Evolutionary conservation across 2,113 vertebrate genomes (phyloP).

Genomic region (Vulpes ferrilata): DNA sequence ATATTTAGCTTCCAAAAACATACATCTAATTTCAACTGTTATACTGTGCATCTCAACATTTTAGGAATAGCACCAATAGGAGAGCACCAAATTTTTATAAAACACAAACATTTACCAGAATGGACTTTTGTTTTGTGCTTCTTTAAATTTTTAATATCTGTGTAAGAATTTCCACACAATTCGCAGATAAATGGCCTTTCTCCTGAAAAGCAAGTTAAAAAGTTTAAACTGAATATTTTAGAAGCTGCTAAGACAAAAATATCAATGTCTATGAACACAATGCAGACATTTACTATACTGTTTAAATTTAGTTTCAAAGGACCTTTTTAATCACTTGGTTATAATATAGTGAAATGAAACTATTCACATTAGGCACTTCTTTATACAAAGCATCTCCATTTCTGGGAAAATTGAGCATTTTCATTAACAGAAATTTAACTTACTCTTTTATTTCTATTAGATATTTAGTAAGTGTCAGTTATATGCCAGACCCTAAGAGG

Average conservation of each 20-base stretch:
- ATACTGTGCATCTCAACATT: background rate
- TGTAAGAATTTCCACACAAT: slow-evolving; percentile 97
- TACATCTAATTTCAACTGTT: background rate
- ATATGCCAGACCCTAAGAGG: slow-evolving; percentile 48
- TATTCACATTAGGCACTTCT: background rate
- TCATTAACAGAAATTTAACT: slow-evolving; percentile 51
- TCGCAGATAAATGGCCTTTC: slow-evolving; percentile 97
- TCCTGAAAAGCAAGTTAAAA: slow-evolving; percentile 87
- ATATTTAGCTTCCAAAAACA: background rate
- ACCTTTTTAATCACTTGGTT: slow-evolving; percentile 28
- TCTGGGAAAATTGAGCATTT: background rate
- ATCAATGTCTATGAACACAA: slow-evolving; percentile 58
- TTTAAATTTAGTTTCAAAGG: slow-evolving; percentile 65
- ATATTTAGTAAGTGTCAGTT: slow-evolving; percentile 14
- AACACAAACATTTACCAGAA: slow-evolving; percentile 87
- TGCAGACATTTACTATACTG: background rate
- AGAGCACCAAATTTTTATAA: background rate
- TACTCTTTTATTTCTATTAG: slow-evolving; percentile 40
- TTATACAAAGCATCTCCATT: background rate
- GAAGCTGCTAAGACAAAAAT: slow-evolving; percentile 60
- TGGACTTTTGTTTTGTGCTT: slow-evolving; percentile 97
- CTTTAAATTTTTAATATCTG: slow-evolving; percentile 97
- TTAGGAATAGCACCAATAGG: background rate
- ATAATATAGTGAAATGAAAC: slow-evolving; percentile 46
- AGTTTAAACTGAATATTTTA: slow-evolving; percentile 69